Percentiles rank a stretch among this genome's conserved stretches.
phyloP scores from a whole-genome alignment of 2,113 vertebrate species.

The Smithornis capensis region DNA sequence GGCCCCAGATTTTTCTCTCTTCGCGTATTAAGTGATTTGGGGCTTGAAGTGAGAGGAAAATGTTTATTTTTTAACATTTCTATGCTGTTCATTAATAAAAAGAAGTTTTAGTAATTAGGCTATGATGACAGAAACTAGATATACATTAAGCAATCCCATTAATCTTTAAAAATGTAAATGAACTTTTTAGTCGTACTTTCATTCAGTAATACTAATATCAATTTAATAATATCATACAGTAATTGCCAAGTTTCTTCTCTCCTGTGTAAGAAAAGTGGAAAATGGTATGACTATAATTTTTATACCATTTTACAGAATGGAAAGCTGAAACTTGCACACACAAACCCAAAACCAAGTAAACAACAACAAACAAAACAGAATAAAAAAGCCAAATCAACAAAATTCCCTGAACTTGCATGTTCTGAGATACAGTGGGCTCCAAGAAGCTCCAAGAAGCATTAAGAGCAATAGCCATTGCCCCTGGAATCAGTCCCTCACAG shows the following conservation, averaged over 20 bases:
- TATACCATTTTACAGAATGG: neutral
- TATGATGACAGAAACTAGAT: neutral
- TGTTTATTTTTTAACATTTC: neutral
- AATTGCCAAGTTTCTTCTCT: neutral
- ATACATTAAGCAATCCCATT: neutral
- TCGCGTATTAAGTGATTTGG: neutral
- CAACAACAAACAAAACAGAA: neutral
- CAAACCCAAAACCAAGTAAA: neutral
- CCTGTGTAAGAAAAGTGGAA: neutral
- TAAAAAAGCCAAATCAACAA: neutral
- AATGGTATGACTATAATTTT: neutral
- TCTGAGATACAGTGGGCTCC: neutral
- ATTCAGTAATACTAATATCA: neutral
- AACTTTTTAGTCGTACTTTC: neutral
- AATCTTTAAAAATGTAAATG: neutral
- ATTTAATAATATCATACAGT: neutral
- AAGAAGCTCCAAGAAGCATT: neutral
- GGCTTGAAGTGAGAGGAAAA: neutral
- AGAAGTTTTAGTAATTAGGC: neutral
- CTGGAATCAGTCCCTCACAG: neutral
- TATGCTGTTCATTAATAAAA: neutral
- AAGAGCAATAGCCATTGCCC: neutral
- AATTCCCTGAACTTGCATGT: neutral
- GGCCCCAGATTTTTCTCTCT: neutral
- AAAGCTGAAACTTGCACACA: neutral